Evolutionary conservation across 2,797 vertebrate genomes (phyloP).

Genomic region (Macrochelys suwanniensis): DNA sequence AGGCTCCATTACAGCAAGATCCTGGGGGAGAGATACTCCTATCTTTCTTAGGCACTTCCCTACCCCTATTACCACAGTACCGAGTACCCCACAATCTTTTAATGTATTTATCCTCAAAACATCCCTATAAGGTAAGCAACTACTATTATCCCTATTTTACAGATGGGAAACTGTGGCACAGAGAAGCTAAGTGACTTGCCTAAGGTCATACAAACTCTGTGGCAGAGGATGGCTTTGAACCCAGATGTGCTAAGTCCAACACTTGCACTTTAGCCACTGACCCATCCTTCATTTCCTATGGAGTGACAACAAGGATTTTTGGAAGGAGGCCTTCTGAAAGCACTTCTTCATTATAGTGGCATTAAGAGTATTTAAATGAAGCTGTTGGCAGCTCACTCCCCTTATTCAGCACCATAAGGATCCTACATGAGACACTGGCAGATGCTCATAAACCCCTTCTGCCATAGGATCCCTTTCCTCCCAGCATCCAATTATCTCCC

Average conservation of each 20-base stretch:
- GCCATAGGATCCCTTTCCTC: not conserved
- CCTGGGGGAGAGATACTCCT: not conserved
- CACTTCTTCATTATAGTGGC: not conserved
- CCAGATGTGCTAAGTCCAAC: conserved; percentile 3
- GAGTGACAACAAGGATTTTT: not conserved
- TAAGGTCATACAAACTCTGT: not conserved
- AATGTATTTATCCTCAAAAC: conserved; percentile 3
- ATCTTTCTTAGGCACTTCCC: not conserved
- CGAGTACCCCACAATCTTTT: not conserved
- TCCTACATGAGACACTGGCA: not conserved
- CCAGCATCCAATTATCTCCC: not conserved
- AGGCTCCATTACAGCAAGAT: not conserved
- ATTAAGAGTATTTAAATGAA: not conserved
- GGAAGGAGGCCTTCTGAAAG: conserved; percentile 14
- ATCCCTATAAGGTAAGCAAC: not conserved
- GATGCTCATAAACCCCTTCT: not conserved
- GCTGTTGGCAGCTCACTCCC: not conserved
- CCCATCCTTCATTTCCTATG: not conserved
- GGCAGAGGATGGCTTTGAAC: conserved; percentile 1
- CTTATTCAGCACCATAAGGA: not conserved
- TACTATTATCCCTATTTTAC: not conserved
- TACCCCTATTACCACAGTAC: not conserved
- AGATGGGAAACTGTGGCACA: not conserved
- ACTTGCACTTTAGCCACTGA: not conserved
- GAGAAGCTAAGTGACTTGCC: not conserved